These are phyloP conservation scores for Noctua comes DNA, from an alignment of 2,888 invertebrate genomes.

Conservation along the genomic window DNA sequence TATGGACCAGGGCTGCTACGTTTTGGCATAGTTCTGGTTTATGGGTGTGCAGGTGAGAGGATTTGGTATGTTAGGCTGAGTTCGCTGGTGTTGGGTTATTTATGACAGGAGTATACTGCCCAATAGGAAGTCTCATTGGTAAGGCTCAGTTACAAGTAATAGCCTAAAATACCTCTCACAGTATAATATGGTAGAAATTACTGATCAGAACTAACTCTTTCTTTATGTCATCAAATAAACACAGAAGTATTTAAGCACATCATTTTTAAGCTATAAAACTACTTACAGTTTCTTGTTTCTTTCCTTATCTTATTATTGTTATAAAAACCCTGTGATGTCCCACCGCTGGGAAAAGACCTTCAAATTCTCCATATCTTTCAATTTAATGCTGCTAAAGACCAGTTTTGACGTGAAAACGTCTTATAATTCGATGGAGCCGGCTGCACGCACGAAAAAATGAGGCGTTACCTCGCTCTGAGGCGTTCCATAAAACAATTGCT, in stretches of 20 bases:
- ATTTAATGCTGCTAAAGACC: neutral
- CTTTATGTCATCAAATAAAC: neutral
- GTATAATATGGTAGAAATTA: neutral
- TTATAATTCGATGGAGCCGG: too few species aligned
- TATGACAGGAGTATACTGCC: neutral
- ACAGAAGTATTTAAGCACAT: too few species aligned
- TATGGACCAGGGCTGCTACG: slow-evolving; percentile 57
- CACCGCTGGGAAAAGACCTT: too few species aligned
- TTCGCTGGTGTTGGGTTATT: neutral
- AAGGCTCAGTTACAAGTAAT: neutral
- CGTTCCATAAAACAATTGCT: too few species aligned
- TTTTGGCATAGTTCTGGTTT: slow-evolving; percentile 40
- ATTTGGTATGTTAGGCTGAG: slow-evolving; percentile 6
- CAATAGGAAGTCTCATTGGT: neutral
- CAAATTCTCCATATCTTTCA: too few species aligned
- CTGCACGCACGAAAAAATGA: too few species aligned
- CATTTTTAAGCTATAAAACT: neutral
- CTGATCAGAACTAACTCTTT: too few species aligned
- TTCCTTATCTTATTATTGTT: too few species aligned
- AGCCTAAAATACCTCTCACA: neutral
- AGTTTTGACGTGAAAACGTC: too few species aligned
- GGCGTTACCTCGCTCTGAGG: too few species aligned
- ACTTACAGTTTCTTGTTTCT: too few species aligned
- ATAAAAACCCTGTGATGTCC: too few species aligned
- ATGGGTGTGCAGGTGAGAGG: slow-evolving; percentile 19